Evolutionary conservation across 2,797 vertebrate species (phyloP).

Genomic region (Prunella strophiata): DNA sequence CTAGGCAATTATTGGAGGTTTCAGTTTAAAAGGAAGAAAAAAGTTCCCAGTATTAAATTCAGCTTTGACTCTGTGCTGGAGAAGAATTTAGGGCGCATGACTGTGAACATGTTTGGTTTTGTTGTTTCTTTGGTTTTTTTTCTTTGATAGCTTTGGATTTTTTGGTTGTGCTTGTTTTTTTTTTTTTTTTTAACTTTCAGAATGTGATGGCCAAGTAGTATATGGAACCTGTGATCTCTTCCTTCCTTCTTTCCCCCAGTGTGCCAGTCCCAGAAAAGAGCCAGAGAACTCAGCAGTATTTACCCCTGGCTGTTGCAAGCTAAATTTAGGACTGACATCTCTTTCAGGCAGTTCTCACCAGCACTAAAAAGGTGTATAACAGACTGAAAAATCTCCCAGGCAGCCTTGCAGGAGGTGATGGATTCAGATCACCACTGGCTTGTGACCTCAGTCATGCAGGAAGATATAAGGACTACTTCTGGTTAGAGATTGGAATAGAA

Average conservation of each 20-base stretch:
- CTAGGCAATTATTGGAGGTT: constrained; percentile 49
- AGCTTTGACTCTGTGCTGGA: neutral
- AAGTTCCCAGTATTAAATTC: constrained; percentile 13
- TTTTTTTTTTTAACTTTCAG: neutral
- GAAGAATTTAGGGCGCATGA: neutral
- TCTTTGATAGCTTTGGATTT: neutral
- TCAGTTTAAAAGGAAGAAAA: neutral
- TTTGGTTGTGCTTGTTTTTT: neutral
- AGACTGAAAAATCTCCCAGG: neutral
- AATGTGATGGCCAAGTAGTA: neutral
- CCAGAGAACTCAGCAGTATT: neutral
- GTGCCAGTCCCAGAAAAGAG: neutral
- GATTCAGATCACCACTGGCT: neutral
- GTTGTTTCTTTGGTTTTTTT: neutral
- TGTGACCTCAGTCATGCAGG: neutral
- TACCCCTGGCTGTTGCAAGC: neutral
- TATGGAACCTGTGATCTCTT: neutral
- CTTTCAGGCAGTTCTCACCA: neutral
- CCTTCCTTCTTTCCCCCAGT: neutral
- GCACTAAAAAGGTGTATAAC: neutral
- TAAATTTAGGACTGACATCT: neutral
- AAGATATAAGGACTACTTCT: neutral
- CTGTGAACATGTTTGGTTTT: neutral
- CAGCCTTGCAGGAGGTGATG: neutral
- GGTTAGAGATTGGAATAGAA: neutral